Conservation (phyloP, 2,797 vertebrate species). For the Melanotaenia maccullochi region DNA sequence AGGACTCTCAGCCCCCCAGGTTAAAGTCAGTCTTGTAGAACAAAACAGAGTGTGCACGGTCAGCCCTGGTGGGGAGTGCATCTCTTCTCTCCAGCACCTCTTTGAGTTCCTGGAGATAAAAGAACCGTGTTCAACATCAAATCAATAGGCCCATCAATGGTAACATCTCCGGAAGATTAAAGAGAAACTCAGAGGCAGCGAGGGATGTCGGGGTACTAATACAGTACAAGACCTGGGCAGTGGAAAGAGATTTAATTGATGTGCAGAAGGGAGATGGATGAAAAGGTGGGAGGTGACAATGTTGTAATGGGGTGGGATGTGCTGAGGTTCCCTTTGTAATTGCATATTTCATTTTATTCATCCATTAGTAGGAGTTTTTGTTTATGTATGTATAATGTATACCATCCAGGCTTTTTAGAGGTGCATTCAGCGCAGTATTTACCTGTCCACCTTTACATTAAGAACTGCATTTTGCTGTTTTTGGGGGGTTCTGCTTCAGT, state of each 20-base stretch:
- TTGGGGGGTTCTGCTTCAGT: not conserved
- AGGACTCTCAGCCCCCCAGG: not conserved
- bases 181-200: slow-evolving; percentile 70
- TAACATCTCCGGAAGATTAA: slow-evolving; percentile 86
- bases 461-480: slow-evolving; percentile 21
- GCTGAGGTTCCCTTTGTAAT: slow-evolving; percentile 32
- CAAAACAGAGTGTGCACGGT: slow-evolving; percentile 18
- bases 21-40: slow-evolving; percentile 10
- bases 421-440: slow-evolving; percentile 13
- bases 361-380: slow-evolving; percentile 50
- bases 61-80: slow-evolving; percentile 48
- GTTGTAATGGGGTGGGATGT: slow-evolving; percentile 40
- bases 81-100: slow-evolving; percentile 54
- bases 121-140: slow-evolving; percentile 81
- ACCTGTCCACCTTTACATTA: slow-evolving; percentile 11
- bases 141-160: slow-evolving; percentile 85
- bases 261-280: slow-evolving; percentile 58
- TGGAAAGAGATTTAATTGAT: slow-evolving; percentile 80
- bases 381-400: slow-evolving; percentile 29
- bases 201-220: slow-evolving; percentile 67
- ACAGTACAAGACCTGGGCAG: slow-evolving; percentile 62
- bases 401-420: slow-evolving; percentile 13
- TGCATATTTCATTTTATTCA: slow-evolving; percentile 25
- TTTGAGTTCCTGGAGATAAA: slow-evolving; percentile 85
- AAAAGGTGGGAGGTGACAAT: slow-evolving; percentile 57